Conservation (phyloP, 2,113 vertebrate species). For the Orientallactaga bullata region DNA sequence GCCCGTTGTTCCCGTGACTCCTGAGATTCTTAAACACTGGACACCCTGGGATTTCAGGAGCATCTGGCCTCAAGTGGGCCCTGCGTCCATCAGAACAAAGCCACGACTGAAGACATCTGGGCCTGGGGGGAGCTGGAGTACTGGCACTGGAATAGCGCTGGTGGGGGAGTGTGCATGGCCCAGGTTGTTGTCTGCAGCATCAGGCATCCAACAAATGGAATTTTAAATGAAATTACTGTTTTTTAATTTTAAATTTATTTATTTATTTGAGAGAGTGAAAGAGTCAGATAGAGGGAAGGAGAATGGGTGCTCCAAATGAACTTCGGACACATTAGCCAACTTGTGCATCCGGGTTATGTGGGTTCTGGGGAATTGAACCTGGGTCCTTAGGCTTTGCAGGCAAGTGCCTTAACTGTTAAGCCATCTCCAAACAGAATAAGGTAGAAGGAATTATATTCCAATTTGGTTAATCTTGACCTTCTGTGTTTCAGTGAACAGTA, state of each 20-base stretch:
- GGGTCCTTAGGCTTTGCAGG: no score
- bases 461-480: background rate
- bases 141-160: constrained; percentile 58
- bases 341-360: no score
- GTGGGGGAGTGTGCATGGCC: constrained; percentile 55
- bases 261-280: no score
- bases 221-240: no score
- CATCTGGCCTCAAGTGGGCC: constrained; percentile 70
- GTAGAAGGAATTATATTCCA: background rate
- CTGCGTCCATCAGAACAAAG: constrained; percentile 84
- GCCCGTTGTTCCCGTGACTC: constrained; percentile 86
- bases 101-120: constrained; percentile 88
- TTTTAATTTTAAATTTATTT: no score
- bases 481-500: background rate
- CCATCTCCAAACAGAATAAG: background rate
- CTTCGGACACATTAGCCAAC: no score
- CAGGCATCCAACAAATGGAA: no score
- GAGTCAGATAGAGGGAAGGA: no score
- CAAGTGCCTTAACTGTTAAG: no score
- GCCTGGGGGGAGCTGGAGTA: constrained; percentile 81
- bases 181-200: background rate
- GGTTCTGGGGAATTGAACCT: no score
- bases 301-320: no score
- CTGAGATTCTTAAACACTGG: background rate
- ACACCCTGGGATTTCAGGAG: constrained; percentile 38